Conservation (phyloP, 2,113 vertebrate species). For the Ariopsis seemanni region DNA sequence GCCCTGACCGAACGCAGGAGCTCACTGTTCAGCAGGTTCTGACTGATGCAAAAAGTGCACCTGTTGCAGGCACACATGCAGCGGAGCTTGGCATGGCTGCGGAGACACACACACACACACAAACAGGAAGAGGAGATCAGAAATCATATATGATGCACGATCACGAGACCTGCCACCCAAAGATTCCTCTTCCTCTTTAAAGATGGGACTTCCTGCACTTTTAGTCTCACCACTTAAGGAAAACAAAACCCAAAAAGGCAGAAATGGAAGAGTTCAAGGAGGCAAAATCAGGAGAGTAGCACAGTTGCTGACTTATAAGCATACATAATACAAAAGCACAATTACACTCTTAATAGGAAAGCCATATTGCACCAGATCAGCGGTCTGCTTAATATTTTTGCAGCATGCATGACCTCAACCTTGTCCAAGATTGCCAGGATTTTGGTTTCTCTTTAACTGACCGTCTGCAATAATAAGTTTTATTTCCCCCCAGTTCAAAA, state of each 20-base stretch:
- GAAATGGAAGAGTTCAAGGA: constrained; percentile 2
- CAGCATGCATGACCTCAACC: not conserved
- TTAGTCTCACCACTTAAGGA: not conserved
- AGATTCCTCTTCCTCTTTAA: constrained; percentile 5
- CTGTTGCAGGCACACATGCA: constrained; percentile 98
- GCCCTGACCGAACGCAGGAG: constrained; percentile 97
- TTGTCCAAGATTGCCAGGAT: not conserved
- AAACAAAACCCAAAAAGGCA: not conserved
- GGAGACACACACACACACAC: constrained; percentile 88
- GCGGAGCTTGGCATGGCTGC: constrained; percentile 95
- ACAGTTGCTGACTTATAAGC: not conserved
- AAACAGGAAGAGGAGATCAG: constrained; percentile 73
- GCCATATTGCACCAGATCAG: not conserved
- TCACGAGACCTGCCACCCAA: constrained; percentile 3
- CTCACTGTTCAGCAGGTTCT: constrained; percentile 98
- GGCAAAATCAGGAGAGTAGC: constrained; percentile 5
- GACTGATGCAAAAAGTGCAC: constrained; percentile 99
- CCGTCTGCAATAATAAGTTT: not conserved
- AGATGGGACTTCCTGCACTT: not conserved
- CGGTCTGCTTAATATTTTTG: not conserved
- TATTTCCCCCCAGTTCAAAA: too few relatives aligned
- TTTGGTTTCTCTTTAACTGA: not conserved
- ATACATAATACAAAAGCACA: not conserved
- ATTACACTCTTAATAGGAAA: not conserved
- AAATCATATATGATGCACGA: constrained; percentile 69